Conservation (phyloP, 2,113 vertebrate species). For the Eudyptes chrysolophus region DNA sequence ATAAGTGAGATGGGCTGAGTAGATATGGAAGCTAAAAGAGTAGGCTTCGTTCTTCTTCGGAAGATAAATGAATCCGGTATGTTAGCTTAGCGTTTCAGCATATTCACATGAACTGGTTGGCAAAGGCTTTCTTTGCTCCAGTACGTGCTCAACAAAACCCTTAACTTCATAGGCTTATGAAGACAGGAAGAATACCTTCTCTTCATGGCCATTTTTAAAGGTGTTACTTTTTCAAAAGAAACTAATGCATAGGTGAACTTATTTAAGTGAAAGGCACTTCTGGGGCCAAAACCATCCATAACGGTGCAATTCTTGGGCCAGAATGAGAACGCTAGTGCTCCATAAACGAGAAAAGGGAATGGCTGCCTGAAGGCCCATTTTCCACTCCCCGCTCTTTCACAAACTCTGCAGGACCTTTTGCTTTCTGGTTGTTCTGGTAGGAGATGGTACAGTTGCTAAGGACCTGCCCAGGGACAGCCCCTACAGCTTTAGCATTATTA, state of each 20-base stretch:
- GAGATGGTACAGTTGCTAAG: background rate
- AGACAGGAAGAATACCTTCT: background rate
- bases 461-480: background rate
- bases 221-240: background rate
- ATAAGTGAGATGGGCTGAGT: background rate
- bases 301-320: background rate
- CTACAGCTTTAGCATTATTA: background rate
- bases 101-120: background rate
- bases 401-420: background rate
- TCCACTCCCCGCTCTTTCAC: background rate
- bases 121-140: background rate
- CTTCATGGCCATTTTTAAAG: background rate
- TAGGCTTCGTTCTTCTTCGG: background rate
- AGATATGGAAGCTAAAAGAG: background rate
- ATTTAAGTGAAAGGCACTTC: background rate
- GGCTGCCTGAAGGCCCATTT: background rate
- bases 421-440: background rate
- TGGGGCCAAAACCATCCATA: background rate
- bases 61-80: background rate
- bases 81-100: background rate
- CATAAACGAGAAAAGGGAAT: background rate
- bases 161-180: background rate
- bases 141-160: background rate
- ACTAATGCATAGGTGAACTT: background rate
- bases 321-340: background rate